Evolutionary conservation across 2,113 vertebrate species (phyloP).

Genomic region (Pitta sordida): DNA sequence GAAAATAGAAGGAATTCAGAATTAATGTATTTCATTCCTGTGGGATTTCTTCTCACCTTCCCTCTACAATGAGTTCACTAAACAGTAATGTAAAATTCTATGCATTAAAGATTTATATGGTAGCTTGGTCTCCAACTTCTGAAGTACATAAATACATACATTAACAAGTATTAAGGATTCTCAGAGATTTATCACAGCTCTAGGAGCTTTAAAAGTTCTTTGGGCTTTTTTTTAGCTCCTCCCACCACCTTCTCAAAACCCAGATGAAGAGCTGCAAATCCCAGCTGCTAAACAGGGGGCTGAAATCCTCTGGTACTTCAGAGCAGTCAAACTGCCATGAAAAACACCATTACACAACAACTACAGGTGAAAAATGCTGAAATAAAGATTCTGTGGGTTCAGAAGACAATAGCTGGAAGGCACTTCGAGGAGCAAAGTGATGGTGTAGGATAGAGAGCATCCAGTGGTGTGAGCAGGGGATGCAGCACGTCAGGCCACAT

Average conservation of each 20-base stretch:
- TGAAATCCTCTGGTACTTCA: not conserved
- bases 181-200: not conserved
- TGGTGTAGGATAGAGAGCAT: not conserved
- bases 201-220: not conserved
- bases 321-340: not conserved
- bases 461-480: not conserved
- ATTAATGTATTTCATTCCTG: not conserved
- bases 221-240: not conserved
- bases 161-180: not conserved
- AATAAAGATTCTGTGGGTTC: not conserved
- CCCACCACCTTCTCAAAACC: not conserved
- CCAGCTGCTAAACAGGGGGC: not conserved
- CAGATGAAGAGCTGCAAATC: not conserved
- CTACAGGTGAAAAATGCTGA: not conserved
- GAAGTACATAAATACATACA: not conserved
- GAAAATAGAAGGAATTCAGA: not conserved
- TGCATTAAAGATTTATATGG: not conserved
- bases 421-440: not conserved
- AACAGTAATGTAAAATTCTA: not conserved
- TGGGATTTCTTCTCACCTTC: not conserved
- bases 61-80: not conserved
- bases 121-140: not conserved
- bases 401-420: not conserved
- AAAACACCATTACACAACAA: accelerated
- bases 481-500: not conserved